Base-by-base conservation (phyloP, 2,888 invertebrate genomes). In the Clistopyga incitator region DNA sequence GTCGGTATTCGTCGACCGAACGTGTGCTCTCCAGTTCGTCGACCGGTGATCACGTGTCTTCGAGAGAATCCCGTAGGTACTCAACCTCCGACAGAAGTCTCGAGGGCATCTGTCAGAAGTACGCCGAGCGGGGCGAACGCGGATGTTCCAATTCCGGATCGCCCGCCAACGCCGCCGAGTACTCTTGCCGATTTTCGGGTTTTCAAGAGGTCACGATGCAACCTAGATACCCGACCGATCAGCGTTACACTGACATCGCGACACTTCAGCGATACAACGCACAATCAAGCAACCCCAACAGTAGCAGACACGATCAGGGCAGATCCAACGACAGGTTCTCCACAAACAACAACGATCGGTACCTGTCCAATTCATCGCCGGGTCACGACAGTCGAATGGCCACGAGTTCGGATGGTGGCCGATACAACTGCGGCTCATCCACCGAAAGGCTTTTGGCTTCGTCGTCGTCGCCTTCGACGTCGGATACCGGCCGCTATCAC, bases 371-470 rank as follows among this genome's bases (percentile, higher is more conserved):
- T 56, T 88, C 90, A 15, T 90, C 90, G 8, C 91, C 91, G 0
- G 90, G 85, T 10, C 90, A 90, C 85, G 90, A 90, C 42, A 83
- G 75, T 8, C 86, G 84, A 15, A 65, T 81, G 81, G 81, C 6
- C 71, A 72, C 10, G 71, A 72, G 29, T 71, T 64, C 82, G n/a
- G 87, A 88, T 20, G 72, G 50, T 52, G 83, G 82, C 54, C 82
- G 85, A 29, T 77, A 80, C 52, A 87, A 82, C 81, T 82, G 68
- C 61, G 88, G 87, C 15, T 90, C 92, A 3, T 91, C 92, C 23
- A 92, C 91, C 34, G 93, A 93, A 65, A 89, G 93, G 65, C 84
- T 93, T 15, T 82, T 93, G 67, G 90, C 90, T 13, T 91, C 91
- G 38, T 91, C 90, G 1, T 90, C 92, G 6, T 89, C 90, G 34